Base-by-base conservation (phyloP, 2,888 invertebrate species). In the Epiblema foenella region DNA sequence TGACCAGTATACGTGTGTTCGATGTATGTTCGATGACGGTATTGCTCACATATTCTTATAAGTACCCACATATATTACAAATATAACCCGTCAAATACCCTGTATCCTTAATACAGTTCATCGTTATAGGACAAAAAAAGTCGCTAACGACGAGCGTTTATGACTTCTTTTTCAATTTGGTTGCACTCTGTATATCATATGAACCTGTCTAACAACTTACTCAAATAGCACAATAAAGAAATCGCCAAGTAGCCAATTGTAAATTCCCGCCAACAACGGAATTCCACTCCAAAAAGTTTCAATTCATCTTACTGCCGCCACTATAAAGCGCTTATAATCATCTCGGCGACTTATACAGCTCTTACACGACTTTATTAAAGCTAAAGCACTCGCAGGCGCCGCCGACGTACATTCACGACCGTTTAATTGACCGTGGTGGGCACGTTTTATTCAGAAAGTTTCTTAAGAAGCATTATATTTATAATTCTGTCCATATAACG, bases 391-490 rank as follows among this genome's bases (percentile, higher is more conserved):
- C 37, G 51, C 15, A 52, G 51, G 33, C 62, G 63, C 63, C 20
- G 39, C 58, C 58, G 51, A 52, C 63, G 63, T 51, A 63, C 63
- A 52, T 52, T 37, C 51, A 63, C 29, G n/a, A n/a, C 37, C 8
- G 51, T 52, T 63, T 63, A 63, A 63, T 63, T 63, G 37, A 49
- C 62, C 33, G 63, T 20, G 51, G 37, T 56, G n/a, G 29, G 56
- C 56, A 56, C 56, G 56, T 52, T 63, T 63, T 63, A 52, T 63
- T 51, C 5, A 51, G 29, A 12, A 63, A 63, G 29, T 63, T 63
- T 37, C 33, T 20, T 52, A 63, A 63, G 51, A 51, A 63, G 51
- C 51, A 63, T 63, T 63, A 63, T 63, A 63, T 51, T 63, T 63
- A 63, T 51, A 63, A 63, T 52, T 37, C 63, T 52, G 51, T 51